These are phyloP conservation scores for Enteromius trimaculatus DNA, from an alignment of 2,797 vertebrate species.

Conservation along the genomic window DNA sequence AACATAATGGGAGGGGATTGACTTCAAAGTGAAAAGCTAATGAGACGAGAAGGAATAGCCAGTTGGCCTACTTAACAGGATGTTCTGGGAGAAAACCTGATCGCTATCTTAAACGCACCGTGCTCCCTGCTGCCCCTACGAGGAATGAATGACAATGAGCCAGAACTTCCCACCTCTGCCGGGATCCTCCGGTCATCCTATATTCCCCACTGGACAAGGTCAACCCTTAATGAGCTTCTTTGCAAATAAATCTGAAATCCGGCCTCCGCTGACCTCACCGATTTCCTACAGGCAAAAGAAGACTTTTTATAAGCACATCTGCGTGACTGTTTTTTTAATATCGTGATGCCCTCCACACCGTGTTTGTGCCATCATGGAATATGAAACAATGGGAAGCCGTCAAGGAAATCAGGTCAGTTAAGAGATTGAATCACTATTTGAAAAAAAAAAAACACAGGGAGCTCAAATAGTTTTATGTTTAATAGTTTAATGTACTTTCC, in stretches of 20 bases:
- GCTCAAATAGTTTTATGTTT: slow-evolving; percentile 25
- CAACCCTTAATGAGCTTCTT: slow-evolving; percentile 62
- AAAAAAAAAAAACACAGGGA: slow-evolving; percentile 16
- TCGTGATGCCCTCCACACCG: neutral
- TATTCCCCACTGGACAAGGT: slow-evolving; percentile 60
- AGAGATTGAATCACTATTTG: slow-evolving; percentile 46
- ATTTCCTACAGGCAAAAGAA: slow-evolving; percentile 48
- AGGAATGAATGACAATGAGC: slow-evolving; percentile 43
- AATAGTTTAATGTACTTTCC: slow-evolving; percentile 27
- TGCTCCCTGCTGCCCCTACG: slow-evolving; percentile 29
- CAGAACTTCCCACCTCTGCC: slow-evolving; percentile 18
- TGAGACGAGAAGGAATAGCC: slow-evolving; percentile 69
- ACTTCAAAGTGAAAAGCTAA: slow-evolving; percentile 75
- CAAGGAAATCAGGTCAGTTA: slow-evolving; percentile 41
- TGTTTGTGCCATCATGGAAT: neutral
- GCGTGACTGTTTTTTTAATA: slow-evolving; percentile 38
- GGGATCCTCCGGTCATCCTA: slow-evolving; percentile 48
- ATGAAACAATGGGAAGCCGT: slow-evolving; percentile 28
- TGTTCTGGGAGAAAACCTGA: slow-evolving; percentile 55
- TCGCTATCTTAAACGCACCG: slow-evolving; percentile 34
- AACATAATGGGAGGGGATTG: slow-evolving; percentile 60
- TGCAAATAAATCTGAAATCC: slow-evolving; percentile 52
- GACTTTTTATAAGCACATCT: slow-evolving; percentile 28
- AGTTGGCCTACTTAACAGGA: slow-evolving; percentile 74
- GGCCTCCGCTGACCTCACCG: slow-evolving; percentile 52